Conservation (phyloP, 2,888 invertebrate genomes). For the Thalpophila matura region DNA sequence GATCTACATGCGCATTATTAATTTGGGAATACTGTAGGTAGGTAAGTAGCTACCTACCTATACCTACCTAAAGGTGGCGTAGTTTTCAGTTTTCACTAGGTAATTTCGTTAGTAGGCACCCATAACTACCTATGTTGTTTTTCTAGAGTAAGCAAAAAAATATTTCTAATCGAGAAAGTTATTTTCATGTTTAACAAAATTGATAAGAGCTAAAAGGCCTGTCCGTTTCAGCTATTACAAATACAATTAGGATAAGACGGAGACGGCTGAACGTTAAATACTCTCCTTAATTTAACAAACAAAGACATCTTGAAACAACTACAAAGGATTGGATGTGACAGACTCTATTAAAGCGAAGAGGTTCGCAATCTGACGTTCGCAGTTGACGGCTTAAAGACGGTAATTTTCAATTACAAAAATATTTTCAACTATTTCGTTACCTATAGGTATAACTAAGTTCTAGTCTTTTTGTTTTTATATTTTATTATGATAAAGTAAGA, state of each 20-base stretch:
- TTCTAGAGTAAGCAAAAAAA: too few relatives aligned
- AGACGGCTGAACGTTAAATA: conserved; percentile 18
- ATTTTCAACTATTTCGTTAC: background rate
- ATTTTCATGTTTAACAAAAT: background rate
- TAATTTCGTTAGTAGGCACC: too few relatives aligned
- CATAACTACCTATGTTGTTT: too few relatives aligned
- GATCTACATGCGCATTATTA: too few relatives aligned
- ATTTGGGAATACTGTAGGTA: too few relatives aligned
- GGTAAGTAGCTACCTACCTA: too few relatives aligned
- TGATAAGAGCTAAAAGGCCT: conserved; percentile 24
- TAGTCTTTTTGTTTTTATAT: too few relatives aligned
- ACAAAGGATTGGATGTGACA: conserved; percentile 51
- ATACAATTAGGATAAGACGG: conserved; percentile 36
- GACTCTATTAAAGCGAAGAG: conserved; percentile 27
- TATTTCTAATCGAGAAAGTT: background rate
- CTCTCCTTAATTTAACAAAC: conserved; percentile 50
- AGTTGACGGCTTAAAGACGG: conserved; percentile 17
- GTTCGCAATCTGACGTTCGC: conserved; percentile 3
- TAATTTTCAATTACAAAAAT: background rate
- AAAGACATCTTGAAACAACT: conserved; percentile 44
- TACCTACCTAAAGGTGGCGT: too few relatives aligned
- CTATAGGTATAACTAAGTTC: too few relatives aligned
- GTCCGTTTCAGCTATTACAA: conserved; percentile 22
- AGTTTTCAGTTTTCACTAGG: too few relatives aligned
- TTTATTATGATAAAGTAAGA: too few relatives aligned